A percentile compares a stretch with the other conserved stretches of the same genome.
Conservation (phyloP, 2,113 vertebrate species). For the Pholis gunnellus region DNA sequence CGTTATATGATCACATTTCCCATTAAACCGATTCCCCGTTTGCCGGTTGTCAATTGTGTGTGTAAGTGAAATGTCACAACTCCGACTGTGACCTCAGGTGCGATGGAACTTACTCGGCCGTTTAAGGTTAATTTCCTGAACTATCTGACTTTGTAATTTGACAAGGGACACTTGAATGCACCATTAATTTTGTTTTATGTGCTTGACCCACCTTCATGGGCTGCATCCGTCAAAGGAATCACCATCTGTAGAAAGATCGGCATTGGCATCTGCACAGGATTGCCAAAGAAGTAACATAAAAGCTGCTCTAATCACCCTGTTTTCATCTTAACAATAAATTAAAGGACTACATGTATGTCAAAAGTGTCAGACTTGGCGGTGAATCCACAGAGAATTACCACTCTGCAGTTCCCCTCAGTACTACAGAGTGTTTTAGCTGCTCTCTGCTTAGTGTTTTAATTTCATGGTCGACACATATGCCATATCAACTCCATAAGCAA, state of each 20-base stretch:
- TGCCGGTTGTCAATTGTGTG: background rate
- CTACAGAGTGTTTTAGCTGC: background rate
- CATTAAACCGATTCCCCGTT: background rate
- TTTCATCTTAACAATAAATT: background rate
- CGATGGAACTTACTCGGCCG: background rate
- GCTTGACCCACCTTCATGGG: background rate
- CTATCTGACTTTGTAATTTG: slow-evolving; percentile 16
- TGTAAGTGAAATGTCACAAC: background rate
- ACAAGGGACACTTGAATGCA: slow-evolving; percentile 16
- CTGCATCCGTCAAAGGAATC: background rate
- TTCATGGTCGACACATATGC: background rate
- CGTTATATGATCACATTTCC: background rate
- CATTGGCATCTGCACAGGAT: background rate
- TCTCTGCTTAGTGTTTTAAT: background rate
- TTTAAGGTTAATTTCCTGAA: slow-evolving; percentile 8
- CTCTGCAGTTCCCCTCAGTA: background rate
- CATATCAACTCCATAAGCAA: background rate
- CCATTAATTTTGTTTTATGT: background rate
- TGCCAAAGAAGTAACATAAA: background rate
- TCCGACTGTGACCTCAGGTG: background rate
- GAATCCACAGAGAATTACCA: background rate
- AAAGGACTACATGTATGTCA: background rate
- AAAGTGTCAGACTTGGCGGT: background rate
- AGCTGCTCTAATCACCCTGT: background rate
- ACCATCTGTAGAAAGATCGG: background rate